Evolutionary conservation across 2,888 invertebrate species (phyloP).

Genomic region (Drosophila rubida): DNA sequence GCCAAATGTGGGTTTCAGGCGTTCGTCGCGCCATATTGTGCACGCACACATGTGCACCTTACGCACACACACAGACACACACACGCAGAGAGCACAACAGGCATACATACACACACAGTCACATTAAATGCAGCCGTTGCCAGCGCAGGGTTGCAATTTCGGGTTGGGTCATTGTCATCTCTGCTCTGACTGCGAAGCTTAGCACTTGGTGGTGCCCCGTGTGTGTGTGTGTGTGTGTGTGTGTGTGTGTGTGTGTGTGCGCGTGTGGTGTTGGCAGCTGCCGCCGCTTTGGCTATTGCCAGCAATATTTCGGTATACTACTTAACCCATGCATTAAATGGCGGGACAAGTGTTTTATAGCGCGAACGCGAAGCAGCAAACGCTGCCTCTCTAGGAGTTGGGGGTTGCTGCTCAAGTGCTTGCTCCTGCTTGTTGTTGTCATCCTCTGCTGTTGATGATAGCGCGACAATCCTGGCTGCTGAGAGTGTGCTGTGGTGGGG

Average conservation of each 20-base stretch:
- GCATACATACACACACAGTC: constrained; percentile 25
- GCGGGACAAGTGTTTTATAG: constrained; percentile 75
- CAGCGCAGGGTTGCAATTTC: constrained; percentile 63
- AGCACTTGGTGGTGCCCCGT: constrained; percentile 16
- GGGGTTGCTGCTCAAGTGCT: constrained; percentile 41
- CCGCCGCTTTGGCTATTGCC: constrained; percentile 58
- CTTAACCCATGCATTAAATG: constrained; percentile 80
- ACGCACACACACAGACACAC: constrained; percentile 30
- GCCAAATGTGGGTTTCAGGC: constrained; percentile 59
- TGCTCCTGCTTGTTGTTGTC: constrained; percentile 38
- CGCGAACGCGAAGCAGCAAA: constrained; percentile 16
- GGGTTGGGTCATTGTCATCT: constrained; percentile 55
- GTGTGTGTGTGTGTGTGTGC: neutral
- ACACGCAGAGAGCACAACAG: constrained; percentile 3
- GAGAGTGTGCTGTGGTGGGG: neutral
- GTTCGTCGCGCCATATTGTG: constrained; percentile 73
- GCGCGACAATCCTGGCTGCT: constrained; percentile 40
- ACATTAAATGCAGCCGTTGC: constrained; percentile 69
- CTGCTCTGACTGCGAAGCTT: constrained; percentile 34
- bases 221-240: constrained; percentile 4
- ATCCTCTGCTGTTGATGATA: constrained; percentile 37
- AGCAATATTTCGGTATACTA: constrained; percentile 80
- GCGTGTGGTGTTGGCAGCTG: constrained; percentile 59
- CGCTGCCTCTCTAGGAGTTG: constrained; percentile 5
- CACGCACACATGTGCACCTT: constrained; percentile 46